A percentile compares a stretch with the other conserved stretches of the same genome.
Conservation (phyloP, 2,797 vertebrate species). For the Gymnopithys bicolor region DNA sequence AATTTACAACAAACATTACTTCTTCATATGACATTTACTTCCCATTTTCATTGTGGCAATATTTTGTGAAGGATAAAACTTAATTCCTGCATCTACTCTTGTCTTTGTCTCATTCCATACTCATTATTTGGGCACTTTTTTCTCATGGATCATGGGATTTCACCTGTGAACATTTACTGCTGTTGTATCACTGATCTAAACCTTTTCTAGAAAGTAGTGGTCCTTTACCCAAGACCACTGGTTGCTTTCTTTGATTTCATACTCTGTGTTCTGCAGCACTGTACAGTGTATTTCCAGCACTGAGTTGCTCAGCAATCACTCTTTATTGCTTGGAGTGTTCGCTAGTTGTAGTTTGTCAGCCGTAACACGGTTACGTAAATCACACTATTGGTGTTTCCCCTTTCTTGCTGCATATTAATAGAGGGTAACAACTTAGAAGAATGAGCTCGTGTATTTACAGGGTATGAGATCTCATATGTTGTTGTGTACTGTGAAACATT, state of each 20-base stretch:
- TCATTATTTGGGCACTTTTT: neutral
- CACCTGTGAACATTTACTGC: neutral
- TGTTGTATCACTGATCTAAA: neutral
- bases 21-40: neutral
- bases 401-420: neutral
- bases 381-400: neutral
- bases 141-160: neutral
- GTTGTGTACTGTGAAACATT: neutral
- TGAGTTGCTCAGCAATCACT: neutral
- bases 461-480: fast-evolving
- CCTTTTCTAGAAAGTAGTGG: neutral
- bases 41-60: neutral
- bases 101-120: neutral
- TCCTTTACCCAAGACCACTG: neutral
- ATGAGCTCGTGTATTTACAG: neutral
- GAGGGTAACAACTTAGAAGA: neutral
- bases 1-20: neutral
- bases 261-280: neutral
- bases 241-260: neutral
- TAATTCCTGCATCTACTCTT: neutral
- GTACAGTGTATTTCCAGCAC: neutral
- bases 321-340: neutral
- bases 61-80: neutral
- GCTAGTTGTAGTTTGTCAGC: neutral
- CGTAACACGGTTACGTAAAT: neutral